Evolutionary conservation across 2,888 invertebrate genomes (phyloP).

Genomic region (Polyommatus iphigenia): DNA sequence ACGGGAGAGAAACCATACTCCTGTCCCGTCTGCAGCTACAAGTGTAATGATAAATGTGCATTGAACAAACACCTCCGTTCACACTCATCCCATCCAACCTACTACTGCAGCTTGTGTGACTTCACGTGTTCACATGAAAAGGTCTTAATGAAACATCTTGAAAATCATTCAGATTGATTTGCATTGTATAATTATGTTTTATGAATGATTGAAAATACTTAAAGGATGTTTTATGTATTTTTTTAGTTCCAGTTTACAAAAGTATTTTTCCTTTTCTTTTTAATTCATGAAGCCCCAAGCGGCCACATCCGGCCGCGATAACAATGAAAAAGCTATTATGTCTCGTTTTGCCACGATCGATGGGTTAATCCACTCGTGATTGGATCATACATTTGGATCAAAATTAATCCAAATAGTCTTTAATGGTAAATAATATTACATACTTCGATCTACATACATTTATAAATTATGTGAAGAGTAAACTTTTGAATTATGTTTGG

Average conservation of each 20-base stretch:
- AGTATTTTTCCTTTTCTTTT: too few species aligned
- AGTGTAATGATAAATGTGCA: constrained; percentile 24
- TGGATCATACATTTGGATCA: too few species aligned
- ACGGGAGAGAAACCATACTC: constrained; percentile 56
- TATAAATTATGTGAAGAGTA: neutral
- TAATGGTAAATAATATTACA: too few species aligned
- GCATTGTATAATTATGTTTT: neutral
- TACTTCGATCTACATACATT: too few species aligned
- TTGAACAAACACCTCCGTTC: constrained; percentile 28
- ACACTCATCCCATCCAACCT: constrained; percentile 6
- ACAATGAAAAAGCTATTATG: too few species aligned
- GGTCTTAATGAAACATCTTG: constrained; percentile 31
- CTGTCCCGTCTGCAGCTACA: constrained; percentile 47
- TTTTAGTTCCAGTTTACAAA: neutral
- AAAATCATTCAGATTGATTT: constrained; percentile 31
- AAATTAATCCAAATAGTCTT: too few species aligned
- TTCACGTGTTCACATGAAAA: constrained; percentile 23
- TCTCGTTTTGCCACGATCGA: too few species aligned
- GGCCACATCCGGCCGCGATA: too few species aligned
- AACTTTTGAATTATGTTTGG: neutral
- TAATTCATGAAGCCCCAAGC: too few species aligned
- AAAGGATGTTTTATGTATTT: too few species aligned
- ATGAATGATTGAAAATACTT: too few species aligned
- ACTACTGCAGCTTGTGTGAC: constrained; percentile 30
- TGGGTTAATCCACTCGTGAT: too few species aligned